phyloP scores from a whole-genome alignment of 2,113 vertebrate genomes.

The Zosterops lateralis region DNA sequence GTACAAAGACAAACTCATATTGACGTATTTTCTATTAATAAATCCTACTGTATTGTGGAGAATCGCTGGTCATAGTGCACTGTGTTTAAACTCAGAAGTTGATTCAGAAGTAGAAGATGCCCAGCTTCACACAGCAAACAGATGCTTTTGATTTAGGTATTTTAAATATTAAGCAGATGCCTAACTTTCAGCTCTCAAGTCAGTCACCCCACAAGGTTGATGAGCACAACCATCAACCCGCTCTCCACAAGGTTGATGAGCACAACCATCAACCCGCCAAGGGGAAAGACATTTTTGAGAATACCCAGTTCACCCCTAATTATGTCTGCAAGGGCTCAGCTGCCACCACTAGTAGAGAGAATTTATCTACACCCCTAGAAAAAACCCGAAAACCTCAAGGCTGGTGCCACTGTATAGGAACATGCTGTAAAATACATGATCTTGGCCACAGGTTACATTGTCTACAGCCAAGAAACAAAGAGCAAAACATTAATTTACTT shows the following conservation, averaged over 20 bases:
- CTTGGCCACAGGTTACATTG: background rate
- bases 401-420: background rate
- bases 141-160: background rate
- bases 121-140: background rate
- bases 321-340: background rate
- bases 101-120: background rate
- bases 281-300: background rate
- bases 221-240: background rate
- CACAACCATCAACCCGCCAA: background rate
- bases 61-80: conserved; percentile 34
- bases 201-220: background rate
- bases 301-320: background rate
- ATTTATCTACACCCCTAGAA: background rate
- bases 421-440: background rate
- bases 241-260: background rate
- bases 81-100: conserved; percentile 37
- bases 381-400: background rate
- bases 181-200: background rate
- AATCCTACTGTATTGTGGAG: conserved; percentile 56
- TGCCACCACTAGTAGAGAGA: background rate
- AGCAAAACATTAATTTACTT: background rate
- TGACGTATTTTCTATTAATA: conserved; percentile 54
- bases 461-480: background rate
- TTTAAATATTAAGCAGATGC: background rate
- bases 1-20: conserved; percentile 49